Percentiles rank a stretch among this genome's conserved stretches.
Evolutionary conservation across 2,113 vertebrate genomes (phyloP).

Genomic region (Hemiprocne comata): DNA sequence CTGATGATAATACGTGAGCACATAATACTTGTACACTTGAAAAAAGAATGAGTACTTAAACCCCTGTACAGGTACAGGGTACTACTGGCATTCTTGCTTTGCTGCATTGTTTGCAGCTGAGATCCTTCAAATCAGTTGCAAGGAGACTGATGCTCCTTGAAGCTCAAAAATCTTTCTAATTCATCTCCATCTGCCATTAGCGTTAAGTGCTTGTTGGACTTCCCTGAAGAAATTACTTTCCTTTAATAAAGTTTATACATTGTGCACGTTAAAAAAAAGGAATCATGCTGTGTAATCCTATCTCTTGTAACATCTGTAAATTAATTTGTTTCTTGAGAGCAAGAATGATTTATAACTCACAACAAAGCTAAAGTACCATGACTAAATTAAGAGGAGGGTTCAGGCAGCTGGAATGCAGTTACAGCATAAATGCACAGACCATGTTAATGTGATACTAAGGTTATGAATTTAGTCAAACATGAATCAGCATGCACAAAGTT

Average conservation of each 20-base stretch:
- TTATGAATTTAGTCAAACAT: neutral
- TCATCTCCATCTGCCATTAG: neutral
- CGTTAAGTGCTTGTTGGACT: neutral
- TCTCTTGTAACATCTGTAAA: conserved; percentile 44
- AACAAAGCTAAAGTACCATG: conserved; percentile 22
- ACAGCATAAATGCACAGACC: neutral
- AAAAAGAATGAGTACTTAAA: neutral
- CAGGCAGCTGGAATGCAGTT: conserved; percentile 12
- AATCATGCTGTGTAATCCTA: neutral
- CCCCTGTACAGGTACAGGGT: neutral
- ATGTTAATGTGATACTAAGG: neutral
- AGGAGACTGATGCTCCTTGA: neutral
- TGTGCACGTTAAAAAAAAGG: neutral
- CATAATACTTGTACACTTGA: neutral
- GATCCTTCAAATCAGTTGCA: neutral
- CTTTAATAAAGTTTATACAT: conserved; percentile 14
- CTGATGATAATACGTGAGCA: neutral
- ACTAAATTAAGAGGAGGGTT: conserved; percentile 34
- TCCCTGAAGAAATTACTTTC: conserved; percentile 37
- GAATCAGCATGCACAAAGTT: neutral
- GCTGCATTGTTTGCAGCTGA: neutral
- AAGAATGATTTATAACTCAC: conserved; percentile 36
- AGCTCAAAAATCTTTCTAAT: neutral
- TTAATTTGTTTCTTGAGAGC: conserved; percentile 50
- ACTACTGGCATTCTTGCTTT: neutral